Evolutionary conservation across 1,140 invertebrate species (phyloP).

Genomic region (Drosophila malerkotliana): DNA sequence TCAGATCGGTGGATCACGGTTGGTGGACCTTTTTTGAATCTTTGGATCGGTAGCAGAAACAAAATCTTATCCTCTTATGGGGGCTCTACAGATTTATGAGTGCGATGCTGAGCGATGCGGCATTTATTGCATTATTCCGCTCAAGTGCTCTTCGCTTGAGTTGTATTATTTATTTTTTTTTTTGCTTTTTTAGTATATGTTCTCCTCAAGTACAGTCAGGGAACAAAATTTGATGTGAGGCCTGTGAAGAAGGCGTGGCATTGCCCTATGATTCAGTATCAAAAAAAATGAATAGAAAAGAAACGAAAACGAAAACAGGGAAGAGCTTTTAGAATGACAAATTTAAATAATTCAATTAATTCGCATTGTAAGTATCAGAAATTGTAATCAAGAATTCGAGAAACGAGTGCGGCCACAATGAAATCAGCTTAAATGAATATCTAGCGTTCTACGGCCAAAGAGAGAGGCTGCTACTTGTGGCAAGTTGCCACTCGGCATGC

Average conservation of each 20-base stretch:
- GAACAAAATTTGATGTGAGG: constrained; percentile 17
- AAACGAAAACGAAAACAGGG: constrained; percentile 14
- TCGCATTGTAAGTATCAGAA: constrained; percentile 78
- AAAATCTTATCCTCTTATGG: constrained; percentile 13
- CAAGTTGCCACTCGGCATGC: constrained; percentile 58
- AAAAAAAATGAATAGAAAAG: neutral
- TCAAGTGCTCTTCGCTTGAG: constrained; percentile 52
- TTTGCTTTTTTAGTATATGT: constrained; percentile 4
- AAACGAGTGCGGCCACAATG: constrained; percentile 54
- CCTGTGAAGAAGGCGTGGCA: constrained; percentile 19
- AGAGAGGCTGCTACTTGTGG: constrained; percentile 32
- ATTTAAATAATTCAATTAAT: constrained; percentile 83
- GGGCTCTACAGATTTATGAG: constrained; percentile 6
- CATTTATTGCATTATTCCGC: constrained; percentile 64
- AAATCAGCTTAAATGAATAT: constrained; percentile 55
- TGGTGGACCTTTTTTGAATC: neutral
- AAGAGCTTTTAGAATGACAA: constrained; percentile 37
- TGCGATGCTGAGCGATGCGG: constrained; percentile 7
- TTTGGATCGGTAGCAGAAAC: constrained; percentile 18
- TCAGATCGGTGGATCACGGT: neutral
- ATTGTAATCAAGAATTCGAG: constrained; percentile 74
- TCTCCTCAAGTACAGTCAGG: constrained; percentile 13
- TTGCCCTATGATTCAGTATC: constrained; percentile 16
- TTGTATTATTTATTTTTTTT: constrained; percentile 1
- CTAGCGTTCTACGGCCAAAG: constrained; percentile 29